Percentiles rank a stretch among this genome's conserved stretches.
These are phyloP conservation scores for Sturnus vulgaris DNA, from an alignment of 2,113 vertebrate species.

Conservation along the genomic window DNA sequence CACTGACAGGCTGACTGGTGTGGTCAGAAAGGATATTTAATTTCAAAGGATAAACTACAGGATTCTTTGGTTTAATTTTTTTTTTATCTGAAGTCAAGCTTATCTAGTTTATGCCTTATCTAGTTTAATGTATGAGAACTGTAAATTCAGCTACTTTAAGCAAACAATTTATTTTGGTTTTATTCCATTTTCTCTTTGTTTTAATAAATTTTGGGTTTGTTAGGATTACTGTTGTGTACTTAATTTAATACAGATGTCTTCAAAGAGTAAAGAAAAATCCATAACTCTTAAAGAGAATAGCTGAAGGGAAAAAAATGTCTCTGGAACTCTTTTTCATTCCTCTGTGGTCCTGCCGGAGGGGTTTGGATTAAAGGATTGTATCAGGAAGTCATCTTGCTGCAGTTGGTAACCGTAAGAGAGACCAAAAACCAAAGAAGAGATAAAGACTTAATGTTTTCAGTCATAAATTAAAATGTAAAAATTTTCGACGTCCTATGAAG, in stretches of 20 bases:
- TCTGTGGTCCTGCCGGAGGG: not conserved
- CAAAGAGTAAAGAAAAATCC: slow-evolving; percentile 51
- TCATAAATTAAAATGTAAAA: not conserved
- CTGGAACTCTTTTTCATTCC: slow-evolving; percentile 27
- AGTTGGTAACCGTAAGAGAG: not conserved
- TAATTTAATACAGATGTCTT: slow-evolving; percentile 59
- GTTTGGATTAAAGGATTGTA: not conserved
- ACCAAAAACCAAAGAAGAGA: not conserved
- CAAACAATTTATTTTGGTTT: slow-evolving; percentile 46
- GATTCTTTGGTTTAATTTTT: not conserved
- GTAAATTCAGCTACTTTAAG: slow-evolving; percentile 40
- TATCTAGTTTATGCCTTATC: slow-evolving; percentile 40
- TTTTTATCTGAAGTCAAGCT: slow-evolving; percentile 25
- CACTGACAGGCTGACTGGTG: slow-evolving; percentile 8
- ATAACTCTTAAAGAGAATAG: slow-evolving; percentile 22
- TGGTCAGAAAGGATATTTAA: slow-evolving; percentile 36
- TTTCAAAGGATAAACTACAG: slow-evolving; percentile 42
- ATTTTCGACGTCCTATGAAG: not conserved
- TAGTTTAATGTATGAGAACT: slow-evolving; percentile 33
- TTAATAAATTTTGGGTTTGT: slow-evolving; percentile 44
- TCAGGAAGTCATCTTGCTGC: not conserved
- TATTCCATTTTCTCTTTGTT: slow-evolving; percentile 46
- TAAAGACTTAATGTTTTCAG: not conserved
- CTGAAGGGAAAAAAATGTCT: not conserved
- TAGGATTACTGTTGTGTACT: slow-evolving; percentile 36